Evolutionary conservation across 2,888 invertebrate genomes (phyloP).

Genomic region (Cheilosia scutellata): DNA sequence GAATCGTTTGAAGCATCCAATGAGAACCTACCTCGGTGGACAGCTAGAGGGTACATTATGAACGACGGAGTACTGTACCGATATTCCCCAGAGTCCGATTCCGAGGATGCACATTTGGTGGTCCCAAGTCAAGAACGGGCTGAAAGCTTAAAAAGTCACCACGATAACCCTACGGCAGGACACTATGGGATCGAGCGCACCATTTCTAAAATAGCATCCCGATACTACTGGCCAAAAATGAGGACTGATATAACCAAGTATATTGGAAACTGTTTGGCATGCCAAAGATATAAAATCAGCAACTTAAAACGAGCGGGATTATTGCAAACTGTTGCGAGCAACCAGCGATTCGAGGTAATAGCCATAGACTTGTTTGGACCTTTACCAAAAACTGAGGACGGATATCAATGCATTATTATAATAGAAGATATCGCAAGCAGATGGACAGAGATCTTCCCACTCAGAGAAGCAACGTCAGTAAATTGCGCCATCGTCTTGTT

Average conservation of each 20-base stretch:
- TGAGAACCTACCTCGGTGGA: not conserved
- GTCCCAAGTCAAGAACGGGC: not conserved
- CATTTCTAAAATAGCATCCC: not conserved
- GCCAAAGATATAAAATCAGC: not conserved
- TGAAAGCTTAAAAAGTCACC: not conserved
- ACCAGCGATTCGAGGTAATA: not conserved
- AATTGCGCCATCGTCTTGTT: not conserved
- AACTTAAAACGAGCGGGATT: not conserved
- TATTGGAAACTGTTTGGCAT: conserved; percentile 1
- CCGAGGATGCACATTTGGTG: not conserved
- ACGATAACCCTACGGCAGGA: conserved; percentile 6
- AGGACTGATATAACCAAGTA: not conserved
- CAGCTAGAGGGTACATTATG: not conserved
- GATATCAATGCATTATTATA: not conserved
- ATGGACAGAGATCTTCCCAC: not conserved
- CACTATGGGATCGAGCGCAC: conserved; percentile 2
- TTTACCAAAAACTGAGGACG: not conserved
- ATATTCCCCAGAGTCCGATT: not conserved
- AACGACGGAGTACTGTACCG: not conserved
- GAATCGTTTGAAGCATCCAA: not conserved
- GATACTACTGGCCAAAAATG: not conserved
- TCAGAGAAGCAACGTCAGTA: not conserved
- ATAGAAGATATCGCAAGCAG: not conserved
- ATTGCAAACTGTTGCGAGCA: not conserved
- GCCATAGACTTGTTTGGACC: not conserved